Base-by-base conservation (phyloP, 2,113 vertebrate species). In the Shinisaurus crocodilurus region DNA sequence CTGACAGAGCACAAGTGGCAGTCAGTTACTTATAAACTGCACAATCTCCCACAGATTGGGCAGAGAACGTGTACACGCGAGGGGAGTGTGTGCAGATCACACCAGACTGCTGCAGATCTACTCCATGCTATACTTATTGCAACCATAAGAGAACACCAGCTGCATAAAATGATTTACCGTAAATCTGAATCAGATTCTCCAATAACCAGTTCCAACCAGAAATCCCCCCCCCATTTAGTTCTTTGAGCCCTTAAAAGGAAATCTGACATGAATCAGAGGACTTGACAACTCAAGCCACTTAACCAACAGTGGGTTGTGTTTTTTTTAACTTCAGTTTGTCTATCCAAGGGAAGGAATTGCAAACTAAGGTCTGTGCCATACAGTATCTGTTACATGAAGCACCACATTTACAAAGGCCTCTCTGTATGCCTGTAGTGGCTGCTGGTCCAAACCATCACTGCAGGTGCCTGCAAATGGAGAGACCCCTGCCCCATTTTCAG, bases 1-100 rank as follows among this genome's bases (percentile, higher is more conserved):
- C 1, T 95, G 13, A 57, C 86, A n/a, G 92, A 74, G 85, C 89
- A 77, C 88, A 92, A 92, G 90, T 76, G 74, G 82, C 80, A 85
- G 40, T 1, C 37, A 0, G 67, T 79, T 75, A 54, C 74, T 74
- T 85, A 20, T 29, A 94, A 93, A 92, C 60, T 90, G 89, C 54
- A 23, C 43, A 43, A 76, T 76, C 94, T 87, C 18, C 0, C 0
- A 75, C 72, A 74, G 90, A 85, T 5, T 5, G 3, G 1, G 1
- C 15, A 90, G 76, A 1, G 1, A 57, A 87, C 89, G 87, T 0
- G 9, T 85, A 90, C 8, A 0, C 0, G 0, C 15, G n/a, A 40
- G 13, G 0, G 0, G 0, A 16, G 16, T 63, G 60, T 23, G 18
- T 60, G 77, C 89, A 90, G 81, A 84, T 40, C 27, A 34, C 43